Base-by-base conservation (phyloP, 2,113 vertebrate genomes). In the Stigmatopora nigra region DNA sequence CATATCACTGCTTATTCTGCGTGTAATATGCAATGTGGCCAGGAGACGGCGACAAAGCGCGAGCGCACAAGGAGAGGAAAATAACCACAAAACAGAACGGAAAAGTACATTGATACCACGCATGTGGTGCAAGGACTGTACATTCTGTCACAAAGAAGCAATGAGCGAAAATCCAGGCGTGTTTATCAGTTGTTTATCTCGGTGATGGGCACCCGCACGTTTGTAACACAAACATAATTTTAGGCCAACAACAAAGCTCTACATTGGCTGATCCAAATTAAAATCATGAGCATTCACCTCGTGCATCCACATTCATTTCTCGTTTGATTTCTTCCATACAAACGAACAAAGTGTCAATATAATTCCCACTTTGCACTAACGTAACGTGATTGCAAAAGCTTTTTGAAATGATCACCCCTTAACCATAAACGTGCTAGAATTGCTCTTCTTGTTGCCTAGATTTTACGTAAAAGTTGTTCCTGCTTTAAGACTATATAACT, bases 21-120 rank as follows among this genome's bases (percentile, higher is more conserved):
- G 6, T 19, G 68, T 17, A 61, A 11, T 84, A 44, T 47, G 58
- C 25, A 0, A 20, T 46, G 69, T 69, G 13, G 47, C 81, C 91
- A 81, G 84, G 75, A 88, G 89, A 88, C 81, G 61, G 49, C 64
- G 52, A 9, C 68, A 76, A 53, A 81, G 78, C 65, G 71, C 70
- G 65, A 17, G 59, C 7, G 31, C 15, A 57, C 4, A 46, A 6
- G 35, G 38, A 63, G 14, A 38, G 76, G 78, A 82, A 87, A 73
- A 71, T 60, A 67, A 84, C 78, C 51, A 5, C 16, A 6, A 59
- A 13, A 10, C 48, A 12, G 13, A 10, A 22, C 77, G 71, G 79
- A 84, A 87, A 86, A 88, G 15, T 76, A 77, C 73, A 7, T 69
- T 63, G 25, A 58, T 19, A 14, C 14, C 20, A 19, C 14, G 10